Evolutionary conservation across 2,113 vertebrate genomes (phyloP), one percentile per base, ranked within the genome.

Genomic region (Hippocampus mohnikei): DNA sequence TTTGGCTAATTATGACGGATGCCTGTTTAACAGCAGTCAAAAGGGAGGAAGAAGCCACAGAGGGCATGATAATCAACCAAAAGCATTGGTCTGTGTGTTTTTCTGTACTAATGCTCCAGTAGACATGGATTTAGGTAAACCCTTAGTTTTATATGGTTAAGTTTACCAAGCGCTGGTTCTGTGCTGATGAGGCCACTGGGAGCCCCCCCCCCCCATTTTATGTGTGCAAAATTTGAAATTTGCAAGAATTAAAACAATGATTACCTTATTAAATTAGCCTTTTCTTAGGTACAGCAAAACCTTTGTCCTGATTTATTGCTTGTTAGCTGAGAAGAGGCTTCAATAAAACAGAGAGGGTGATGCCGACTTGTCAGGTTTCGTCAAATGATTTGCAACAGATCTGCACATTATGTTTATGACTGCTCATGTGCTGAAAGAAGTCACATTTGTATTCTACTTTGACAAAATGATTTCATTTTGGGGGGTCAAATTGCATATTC

Each of bases 271-370:
- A 58, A 66, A 18, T 87, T 85, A 67, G 60, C 74, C 79, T 64
- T 79, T 85, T 86, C 64, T 83, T 69, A 75, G 71, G 80, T 75
- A 52, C 62, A 33, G 69, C 52, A 65, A 81, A 75, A 72, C 40
- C 80, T 81, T 72, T 84, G 78, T 83, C 81, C 74, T 82, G 72
- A 87, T 86, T 87, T 84, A 88, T 88, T 85, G 86, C 81, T 89
- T 84, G 81, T 85, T 91, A 88, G 74, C 76, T 44, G 72, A 74
- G 66, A 83, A 58, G 53, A 81, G 73, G 79, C 81, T 79, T 78
- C 85, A 80, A 85, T 84, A 84, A 78, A 56, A 75, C 70, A 67
- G 75, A 73, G 48, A 75, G 65, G 72, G 72, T 84, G 75, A 84
- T 80, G 70, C 68, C 41, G 83, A 72, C 84, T 79, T 84, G 80